Evolutionary conservation across 2,797 vertebrate species (phyloP).

Genomic region (Glossophaga mutica): DNA sequence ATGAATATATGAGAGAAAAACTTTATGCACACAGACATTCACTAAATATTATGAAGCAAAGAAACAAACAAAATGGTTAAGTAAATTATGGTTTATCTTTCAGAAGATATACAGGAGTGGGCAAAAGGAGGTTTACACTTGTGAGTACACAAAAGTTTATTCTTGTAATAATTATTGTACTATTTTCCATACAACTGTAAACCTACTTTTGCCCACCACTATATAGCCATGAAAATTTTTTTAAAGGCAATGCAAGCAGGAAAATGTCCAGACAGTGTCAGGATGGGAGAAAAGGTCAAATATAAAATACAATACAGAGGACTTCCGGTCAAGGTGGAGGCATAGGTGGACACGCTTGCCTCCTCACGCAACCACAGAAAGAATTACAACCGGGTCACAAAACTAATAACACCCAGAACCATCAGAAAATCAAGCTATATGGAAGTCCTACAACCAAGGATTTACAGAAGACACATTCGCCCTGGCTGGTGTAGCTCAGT

Average conservation of each 20-base stretch:
- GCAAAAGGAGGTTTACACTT: background rate
- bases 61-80: background rate
- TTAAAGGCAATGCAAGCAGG: background rate
- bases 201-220: background rate
- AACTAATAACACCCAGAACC: too few relatives aligned
- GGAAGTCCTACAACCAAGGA: too few relatives aligned
- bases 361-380: too few relatives aligned
- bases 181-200: background rate
- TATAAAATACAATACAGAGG: background rate
- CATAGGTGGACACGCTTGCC: too few relatives aligned
- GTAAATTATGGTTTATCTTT: background rate
- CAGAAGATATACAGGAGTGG: background rate
- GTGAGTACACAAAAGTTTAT: background rate
- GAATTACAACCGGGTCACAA: too few relatives aligned
- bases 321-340: too few relatives aligned
- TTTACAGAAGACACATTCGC: too few relatives aligned
- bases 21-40: background rate
- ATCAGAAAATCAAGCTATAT: too few relatives aligned
- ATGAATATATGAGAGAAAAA: background rate
- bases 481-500: too few relatives aligned
- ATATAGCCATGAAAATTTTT: background rate
- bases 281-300: background rate
- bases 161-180: background rate
- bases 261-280: background rate
- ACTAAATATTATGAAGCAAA: background rate